These are phyloP conservation scores for Sebastes nivosus DNA, from an alignment of 2,797 vertebrate genomes.

Conservation along the genomic window DNA sequence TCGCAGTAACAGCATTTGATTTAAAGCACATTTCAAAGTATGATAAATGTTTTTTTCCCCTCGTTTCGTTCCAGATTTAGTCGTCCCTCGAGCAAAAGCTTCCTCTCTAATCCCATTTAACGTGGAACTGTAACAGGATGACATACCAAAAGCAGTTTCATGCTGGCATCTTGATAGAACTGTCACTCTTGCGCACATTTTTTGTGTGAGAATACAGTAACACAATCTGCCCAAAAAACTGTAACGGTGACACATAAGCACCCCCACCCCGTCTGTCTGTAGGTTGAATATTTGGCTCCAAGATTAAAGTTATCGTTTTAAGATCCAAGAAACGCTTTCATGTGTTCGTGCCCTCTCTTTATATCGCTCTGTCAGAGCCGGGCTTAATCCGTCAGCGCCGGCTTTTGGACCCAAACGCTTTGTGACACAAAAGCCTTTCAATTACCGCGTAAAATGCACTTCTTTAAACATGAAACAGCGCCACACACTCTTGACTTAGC, in stretches of 20 bases:
- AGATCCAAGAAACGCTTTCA: constrained; percentile 51
- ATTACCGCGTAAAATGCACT: constrained; percentile 32
- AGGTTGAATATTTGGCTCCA: constrained; percentile 20
- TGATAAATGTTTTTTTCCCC: constrained; percentile 14
- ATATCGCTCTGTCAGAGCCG: constrained; percentile 30
- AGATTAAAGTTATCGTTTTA: constrained; percentile 52
- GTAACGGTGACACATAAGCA: constrained; percentile 14
- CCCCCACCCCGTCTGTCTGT: constrained; percentile 1
- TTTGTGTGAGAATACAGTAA: constrained; percentile 25
- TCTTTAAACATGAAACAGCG: constrained; percentile 34
- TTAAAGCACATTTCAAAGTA: constrained; percentile 30
- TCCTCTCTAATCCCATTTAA: constrained; percentile 43
- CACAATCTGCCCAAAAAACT: neutral
- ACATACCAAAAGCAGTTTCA: constrained; percentile 34
- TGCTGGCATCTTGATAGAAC: constrained; percentile 38
- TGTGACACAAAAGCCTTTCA: constrained; percentile 57
- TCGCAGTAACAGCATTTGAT: constrained; percentile 8
- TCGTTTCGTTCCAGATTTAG: constrained; percentile 36
- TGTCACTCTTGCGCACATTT: constrained; percentile 3
- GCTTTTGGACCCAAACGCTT: constrained; percentile 40
- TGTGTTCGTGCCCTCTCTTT: constrained; percentile 18
- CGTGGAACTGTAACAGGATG: constrained; percentile 28
- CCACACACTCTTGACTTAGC: constrained; percentile 14
- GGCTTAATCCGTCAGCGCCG: constrained; percentile 32
- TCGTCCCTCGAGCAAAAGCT: constrained; percentile 7